Evolutionary conservation across 2,888 invertebrate species (phyloP).

Genomic region (Rhopalosiphum nymphaeae): DNA sequence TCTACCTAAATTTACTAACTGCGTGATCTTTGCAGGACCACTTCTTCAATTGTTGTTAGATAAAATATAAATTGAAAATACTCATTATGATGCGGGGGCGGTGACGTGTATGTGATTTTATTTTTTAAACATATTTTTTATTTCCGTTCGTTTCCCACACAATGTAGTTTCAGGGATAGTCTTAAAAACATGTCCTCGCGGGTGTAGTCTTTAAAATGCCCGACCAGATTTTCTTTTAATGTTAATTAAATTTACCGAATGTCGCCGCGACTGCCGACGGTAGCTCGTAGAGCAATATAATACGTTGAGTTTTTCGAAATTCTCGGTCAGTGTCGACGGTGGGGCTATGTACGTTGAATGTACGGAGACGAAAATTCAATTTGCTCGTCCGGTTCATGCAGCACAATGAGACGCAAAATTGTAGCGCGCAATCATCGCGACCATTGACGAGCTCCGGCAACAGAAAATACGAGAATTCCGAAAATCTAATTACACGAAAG

Average conservation of each 20-base stretch:
- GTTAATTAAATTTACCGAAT: background rate
- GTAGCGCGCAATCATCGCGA: constrained; percentile 45
- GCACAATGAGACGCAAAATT: constrained; percentile 51
- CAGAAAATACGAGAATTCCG: background rate
- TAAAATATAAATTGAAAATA: background rate
- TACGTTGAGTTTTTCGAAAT: background rate
- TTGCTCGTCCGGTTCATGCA: background rate
- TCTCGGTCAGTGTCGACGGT: background rate
- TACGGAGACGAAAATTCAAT: constrained; percentile 40
- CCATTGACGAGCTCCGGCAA: constrained; percentile 21
- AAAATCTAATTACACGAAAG: constrained; percentile 34
- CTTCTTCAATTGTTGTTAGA: background rate
- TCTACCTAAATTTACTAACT: background rate
- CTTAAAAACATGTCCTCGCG: background rate
- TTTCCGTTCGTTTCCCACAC: background rate
- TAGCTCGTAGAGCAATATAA: background rate
- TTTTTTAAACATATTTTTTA: background rate
- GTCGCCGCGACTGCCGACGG: background rate
- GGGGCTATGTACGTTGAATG: background rate
- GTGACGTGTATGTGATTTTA: background rate
- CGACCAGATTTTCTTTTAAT: background rate
- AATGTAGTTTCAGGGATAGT: background rate
- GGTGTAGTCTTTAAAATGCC: background rate
- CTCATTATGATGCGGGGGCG: background rate
- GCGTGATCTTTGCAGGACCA: background rate